Percentiles rank a stretch among this genome's conserved stretches.
These are phyloP conservation scores for Plebejus anna DNA, from an alignment of 2,888 invertebrate genomes.

Conservation along the genomic window DNA sequence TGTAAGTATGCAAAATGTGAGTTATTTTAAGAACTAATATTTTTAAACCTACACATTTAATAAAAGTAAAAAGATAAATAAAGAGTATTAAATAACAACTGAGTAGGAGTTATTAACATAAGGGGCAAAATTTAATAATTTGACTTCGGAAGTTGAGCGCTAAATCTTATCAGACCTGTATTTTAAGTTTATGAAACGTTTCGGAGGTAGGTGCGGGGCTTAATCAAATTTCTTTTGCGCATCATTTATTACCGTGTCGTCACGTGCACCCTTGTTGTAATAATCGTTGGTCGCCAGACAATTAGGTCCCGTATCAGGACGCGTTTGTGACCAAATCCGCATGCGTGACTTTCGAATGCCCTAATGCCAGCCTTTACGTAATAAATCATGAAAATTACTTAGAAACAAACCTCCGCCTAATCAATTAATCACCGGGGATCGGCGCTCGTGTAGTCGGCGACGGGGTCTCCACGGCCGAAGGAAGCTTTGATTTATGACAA, in stretches of 20 bases:
- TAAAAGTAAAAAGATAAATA: not conserved
- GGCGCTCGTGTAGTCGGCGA: constrained; percentile 57
- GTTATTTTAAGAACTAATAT: not conserved
- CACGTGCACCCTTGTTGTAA: constrained; percentile 42
- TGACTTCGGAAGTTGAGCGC: constrained; percentile 9
- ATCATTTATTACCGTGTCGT: constrained; percentile 40
- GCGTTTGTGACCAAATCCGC: constrained; percentile 36
- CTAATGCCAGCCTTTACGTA: constrained; percentile 43
- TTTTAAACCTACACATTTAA: not conserved
- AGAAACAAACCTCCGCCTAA: constrained; percentile 63
- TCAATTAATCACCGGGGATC: constrained; percentile 74
- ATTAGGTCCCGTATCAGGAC: constrained; percentile 37
- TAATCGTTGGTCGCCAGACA: constrained; percentile 40
- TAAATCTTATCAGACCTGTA: constrained; percentile 13
- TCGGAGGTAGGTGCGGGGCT: constrained; percentile 24
- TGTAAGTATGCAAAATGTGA: not conserved
- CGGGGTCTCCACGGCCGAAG: constrained; percentile 56
- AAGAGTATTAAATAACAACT: not conserved
- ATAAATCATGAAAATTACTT: constrained; percentile 73
- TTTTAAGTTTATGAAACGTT: constrained; percentile 7
- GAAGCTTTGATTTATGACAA: constrained; percentile 73
- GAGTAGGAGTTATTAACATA: not conserved
- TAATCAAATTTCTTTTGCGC: constrained; percentile 40
- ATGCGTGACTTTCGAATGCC: constrained; percentile 37
- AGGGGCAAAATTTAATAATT: constrained; percentile 11